Base-by-base conservation (phyloP, 1,140 invertebrate species). In the Saccostrea glomerata region DNA sequence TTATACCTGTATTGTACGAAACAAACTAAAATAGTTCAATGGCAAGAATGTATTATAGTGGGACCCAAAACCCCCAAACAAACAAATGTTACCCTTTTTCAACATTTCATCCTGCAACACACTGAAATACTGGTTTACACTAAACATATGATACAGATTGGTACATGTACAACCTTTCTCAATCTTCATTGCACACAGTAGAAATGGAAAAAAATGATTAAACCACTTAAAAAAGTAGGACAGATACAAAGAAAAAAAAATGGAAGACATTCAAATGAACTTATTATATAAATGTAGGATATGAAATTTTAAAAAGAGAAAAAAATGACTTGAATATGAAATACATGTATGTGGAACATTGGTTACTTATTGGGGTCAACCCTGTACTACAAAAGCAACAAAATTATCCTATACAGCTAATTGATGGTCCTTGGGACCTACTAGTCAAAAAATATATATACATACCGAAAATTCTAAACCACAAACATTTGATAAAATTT, bases 391-490 rank as follows among this genome's bases (percentile, higher is more conserved):
- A 77, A 25, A 77, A 77, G 70, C 70, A 77, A 77, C 23, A 63
- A 77, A 30, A 40, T 15, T 30, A 63, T 36, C 23, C 11, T 30
- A 77, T 25, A 30, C 70, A 13, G 70, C 70, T 15, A 77, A 36
- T 36, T 30, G 70, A 11, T 77, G 70, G 70, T 77, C 70, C 70
- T 77, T 77, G 70, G 70, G 70, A 77, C 70, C 70, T 77, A 77
- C 70, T 77, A 77, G 60, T 30, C 70, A 77, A 25, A 77, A 77
- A 77, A 77, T 77, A 77, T 77, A 77, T 77, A 77, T 77, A 77
- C 13, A 77, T 77, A 77, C 25, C 58, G 20, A 63, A n/a, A 63
- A 5, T 30, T 36, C 13, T 77, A 73, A 60, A 47, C 40, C 70
- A 77, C 30, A 77, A 25, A 23, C 70, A 77, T 30, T n/a, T 6